Percentiles rank a stretch among this genome's conserved stretches.
Conservation (phyloP, 2,797 vertebrate genomes). For the Sibirionetta formosa region DNA sequence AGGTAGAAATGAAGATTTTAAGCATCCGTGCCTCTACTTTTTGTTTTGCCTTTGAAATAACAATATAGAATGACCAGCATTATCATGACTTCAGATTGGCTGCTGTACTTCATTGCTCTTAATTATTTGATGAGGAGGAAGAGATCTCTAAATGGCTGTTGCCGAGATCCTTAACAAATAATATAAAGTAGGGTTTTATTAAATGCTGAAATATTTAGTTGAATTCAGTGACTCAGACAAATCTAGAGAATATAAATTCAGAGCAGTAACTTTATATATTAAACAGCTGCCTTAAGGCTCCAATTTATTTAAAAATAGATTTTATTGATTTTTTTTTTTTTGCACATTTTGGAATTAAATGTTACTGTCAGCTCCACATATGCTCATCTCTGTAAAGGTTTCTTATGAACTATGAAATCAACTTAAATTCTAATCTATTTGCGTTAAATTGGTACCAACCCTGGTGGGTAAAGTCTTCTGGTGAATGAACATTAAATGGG, state of each 20-base stretch:
- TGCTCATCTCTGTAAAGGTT: neutral
- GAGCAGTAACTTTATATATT: constrained; percentile 43
- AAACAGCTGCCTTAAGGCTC: constrained; percentile 45
- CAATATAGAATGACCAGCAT: neutral
- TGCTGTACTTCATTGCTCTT: neutral
- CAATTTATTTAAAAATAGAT: constrained; percentile 53
- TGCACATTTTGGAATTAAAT: constrained; percentile 38
- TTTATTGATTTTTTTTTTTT: neutral
- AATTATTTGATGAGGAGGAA: constrained; percentile 26
- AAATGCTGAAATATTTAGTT: constrained; percentile 64
- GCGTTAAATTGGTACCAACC: neutral
- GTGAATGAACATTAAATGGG: neutral
- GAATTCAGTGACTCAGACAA: constrained; percentile 53
- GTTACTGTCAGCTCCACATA: constrained; percentile 8
- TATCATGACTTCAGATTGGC: neutral
- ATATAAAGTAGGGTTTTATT: constrained; percentile 25
- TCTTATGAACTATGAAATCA: rapidly evolving
- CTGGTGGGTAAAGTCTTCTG: neutral
- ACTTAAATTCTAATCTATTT: neutral
- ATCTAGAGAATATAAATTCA: constrained; percentile 30
- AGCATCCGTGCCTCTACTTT: neutral
- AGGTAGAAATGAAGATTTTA: neutral
- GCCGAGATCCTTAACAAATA: neutral
- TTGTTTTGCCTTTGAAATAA: neutral
- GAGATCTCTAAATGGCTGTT: constrained; percentile 9